Evolutionary conservation across 1,140 invertebrate genomes (phyloP).

Genomic region (Oryctes rhinoceros): DNA sequence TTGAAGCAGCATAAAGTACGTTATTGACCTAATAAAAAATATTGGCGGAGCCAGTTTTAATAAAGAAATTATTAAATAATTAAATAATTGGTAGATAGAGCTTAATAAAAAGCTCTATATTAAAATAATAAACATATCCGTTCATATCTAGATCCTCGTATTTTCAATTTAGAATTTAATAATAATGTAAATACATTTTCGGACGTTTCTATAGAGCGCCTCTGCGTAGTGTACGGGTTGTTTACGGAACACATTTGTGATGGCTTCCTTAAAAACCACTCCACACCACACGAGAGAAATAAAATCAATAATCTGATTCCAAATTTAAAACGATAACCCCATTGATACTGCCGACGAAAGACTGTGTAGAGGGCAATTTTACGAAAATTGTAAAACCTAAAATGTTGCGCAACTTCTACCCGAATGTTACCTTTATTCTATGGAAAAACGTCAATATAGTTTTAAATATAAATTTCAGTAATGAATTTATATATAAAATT

Average conservation of each 20-base stretch:
- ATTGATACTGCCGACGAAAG: slow-evolving; percentile 32
- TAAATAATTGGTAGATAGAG: too few relatives aligned
- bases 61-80: too few relatives aligned
- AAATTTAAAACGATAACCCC: slow-evolving; percentile 37
- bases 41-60: too few relatives aligned
- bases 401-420: neutral
- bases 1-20: too few relatives aligned
- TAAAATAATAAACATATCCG: too few relatives aligned
- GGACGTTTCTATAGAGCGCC: neutral
- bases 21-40: too few relatives aligned
- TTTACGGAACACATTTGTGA: neutral
- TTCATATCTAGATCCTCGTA: too few relatives aligned
- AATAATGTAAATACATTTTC: too few relatives aligned
- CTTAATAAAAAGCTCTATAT: too few relatives aligned
- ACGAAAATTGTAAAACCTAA: slow-evolving; percentile 23
- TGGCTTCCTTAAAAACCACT: slow-evolving; percentile 28
- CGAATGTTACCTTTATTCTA: neutral
- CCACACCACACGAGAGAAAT: slow-evolving; percentile 12
- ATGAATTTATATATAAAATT: too few relatives aligned
- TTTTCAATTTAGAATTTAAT: too few relatives aligned
- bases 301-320: slow-evolving; percentile 34
- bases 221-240: neutral
- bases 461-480: neutral
- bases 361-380: neutral
- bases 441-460: neutral